phyloP scores from a whole-genome alignment of 2,888 invertebrate species.

The Himalopsyche japonica region DNA sequence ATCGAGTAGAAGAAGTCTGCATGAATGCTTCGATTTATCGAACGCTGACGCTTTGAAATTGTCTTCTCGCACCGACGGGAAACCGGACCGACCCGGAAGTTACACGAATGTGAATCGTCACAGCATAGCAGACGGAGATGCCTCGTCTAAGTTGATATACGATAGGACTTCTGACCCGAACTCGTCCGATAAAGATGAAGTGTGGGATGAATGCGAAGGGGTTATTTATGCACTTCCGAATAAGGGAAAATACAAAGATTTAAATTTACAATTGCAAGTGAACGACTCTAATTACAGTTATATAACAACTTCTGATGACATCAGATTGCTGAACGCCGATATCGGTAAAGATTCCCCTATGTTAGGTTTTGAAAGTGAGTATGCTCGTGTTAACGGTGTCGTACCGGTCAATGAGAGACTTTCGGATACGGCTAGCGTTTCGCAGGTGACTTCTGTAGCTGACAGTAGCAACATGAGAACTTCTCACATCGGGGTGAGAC shows the following conservation, averaged over 20 bases:
- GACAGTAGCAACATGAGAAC: conserved; percentile 49
- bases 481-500: conserved; percentile 51
- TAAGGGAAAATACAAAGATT: conserved; percentile 58
- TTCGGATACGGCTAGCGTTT: conserved; percentile 42
- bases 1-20: conserved; percentile 55
- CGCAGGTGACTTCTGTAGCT: conserved; percentile 47
- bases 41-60: not conserved
- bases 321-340: conserved; percentile 56
- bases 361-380: conserved; percentile 48
- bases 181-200: conserved; percentile 60
- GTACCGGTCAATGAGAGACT: conserved; percentile 51
- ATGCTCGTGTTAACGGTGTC: conserved; percentile 56
- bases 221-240: conserved; percentile 59
- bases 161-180: conserved; percentile 54
- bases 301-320: conserved; percentile 32
- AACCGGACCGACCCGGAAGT: conserved; percentile 25
- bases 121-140: conserved; percentile 52
- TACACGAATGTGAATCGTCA: conserved; percentile 45
- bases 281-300: conserved; percentile 45
- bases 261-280: conserved; percentile 56
- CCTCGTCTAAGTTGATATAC: conserved; percentile 49
- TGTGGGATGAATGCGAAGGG: conserved; percentile 62
- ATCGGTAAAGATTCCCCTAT: conserved; percentile 52
- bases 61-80: not conserved
- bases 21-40: conserved; percentile 49